These are phyloP conservation scores for Notodonta ziczac DNA, from an alignment of 2,888 invertebrate genomes.

Conservation along the genomic window DNA sequence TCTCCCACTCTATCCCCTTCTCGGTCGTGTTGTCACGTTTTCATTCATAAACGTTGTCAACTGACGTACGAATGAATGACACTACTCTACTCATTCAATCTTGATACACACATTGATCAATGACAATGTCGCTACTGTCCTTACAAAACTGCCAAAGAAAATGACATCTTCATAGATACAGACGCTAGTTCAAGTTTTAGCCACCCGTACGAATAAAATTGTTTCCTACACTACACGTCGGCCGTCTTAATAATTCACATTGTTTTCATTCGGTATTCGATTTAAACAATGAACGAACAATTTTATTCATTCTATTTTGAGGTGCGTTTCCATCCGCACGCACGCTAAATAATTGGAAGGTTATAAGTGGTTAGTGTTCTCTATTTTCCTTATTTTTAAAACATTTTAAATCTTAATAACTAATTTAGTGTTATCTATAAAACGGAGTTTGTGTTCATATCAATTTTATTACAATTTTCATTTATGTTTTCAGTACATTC, in stretches of 20 bases:
- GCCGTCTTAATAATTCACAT: no score
- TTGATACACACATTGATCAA: not conserved
- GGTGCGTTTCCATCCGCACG: not conserved
- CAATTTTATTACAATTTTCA: no score
- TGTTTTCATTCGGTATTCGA: no score
- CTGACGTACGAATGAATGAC: not conserved
- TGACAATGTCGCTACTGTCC: not conserved
- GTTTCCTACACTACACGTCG: no score
- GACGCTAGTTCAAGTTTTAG: not conserved
- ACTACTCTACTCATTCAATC: not conserved
- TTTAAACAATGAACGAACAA: not conserved
- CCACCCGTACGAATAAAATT: not conserved
- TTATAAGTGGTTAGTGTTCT: constrained; percentile 1
- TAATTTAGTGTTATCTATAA: no score
- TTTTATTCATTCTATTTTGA: not conserved
- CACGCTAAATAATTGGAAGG: not conserved
- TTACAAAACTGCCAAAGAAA: not conserved
- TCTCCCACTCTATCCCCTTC: not conserved
- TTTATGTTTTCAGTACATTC: no score
- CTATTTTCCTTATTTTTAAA: not conserved
- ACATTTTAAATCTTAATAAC: no score
- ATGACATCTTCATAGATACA: not conserved
- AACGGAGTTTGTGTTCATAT: no score
- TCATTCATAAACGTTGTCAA: no score
- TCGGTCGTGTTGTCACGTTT: no score